A percentile compares a stretch with the other conserved stretches of the same genome.
Evolutionary conservation across 2,797 vertebrate genomes (phyloP).

Genomic region (Lithobates sylvaticus): DNA sequence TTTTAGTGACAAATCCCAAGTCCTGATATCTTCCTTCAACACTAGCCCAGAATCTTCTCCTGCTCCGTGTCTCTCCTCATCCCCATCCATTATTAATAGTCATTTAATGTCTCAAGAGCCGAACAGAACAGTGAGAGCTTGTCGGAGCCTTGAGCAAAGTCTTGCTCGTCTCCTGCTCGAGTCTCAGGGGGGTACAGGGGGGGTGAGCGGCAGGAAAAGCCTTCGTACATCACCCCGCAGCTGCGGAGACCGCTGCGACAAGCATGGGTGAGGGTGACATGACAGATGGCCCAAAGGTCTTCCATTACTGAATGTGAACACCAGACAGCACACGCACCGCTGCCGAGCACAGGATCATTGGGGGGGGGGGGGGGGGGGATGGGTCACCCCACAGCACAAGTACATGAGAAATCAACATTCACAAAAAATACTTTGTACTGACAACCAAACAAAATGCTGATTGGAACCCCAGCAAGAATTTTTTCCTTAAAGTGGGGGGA

Average conservation of each 20-base stretch:
- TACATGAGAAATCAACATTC: not conserved
- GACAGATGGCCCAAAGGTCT: conserved; percentile 41
- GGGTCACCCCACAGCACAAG: not conserved
- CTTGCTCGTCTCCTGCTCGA: not conserved
- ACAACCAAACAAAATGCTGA: not conserved
- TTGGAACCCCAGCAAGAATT: no score
- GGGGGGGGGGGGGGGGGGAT: not conserved
- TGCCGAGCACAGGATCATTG: not conserved
- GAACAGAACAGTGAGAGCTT: conserved; percentile 22
- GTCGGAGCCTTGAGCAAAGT: conserved; percentile 24
- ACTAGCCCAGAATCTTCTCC: not conserved
- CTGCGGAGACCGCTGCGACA: conserved; percentile 18
- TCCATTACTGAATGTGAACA: conserved; percentile 23
- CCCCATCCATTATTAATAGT: conserved; percentile 35
- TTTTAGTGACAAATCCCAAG: not conserved
- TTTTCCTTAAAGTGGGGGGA: no score
- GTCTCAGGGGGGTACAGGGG: conserved; percentile 6
- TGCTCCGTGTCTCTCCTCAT: conserved; percentile 12
- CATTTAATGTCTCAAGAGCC: conserved; percentile 22
- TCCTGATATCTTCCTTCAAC: not conserved
- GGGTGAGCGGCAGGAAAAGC: conserved; percentile 1
- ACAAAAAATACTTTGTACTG: no score
- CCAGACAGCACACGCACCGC: conserved; percentile 21
- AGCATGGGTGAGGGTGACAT: conserved; percentile 11
- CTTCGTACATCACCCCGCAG: conserved; percentile 35